phyloP scores from a whole-genome alignment of 2,113 vertebrate genomes.

The Suricata suricatta region DNA sequence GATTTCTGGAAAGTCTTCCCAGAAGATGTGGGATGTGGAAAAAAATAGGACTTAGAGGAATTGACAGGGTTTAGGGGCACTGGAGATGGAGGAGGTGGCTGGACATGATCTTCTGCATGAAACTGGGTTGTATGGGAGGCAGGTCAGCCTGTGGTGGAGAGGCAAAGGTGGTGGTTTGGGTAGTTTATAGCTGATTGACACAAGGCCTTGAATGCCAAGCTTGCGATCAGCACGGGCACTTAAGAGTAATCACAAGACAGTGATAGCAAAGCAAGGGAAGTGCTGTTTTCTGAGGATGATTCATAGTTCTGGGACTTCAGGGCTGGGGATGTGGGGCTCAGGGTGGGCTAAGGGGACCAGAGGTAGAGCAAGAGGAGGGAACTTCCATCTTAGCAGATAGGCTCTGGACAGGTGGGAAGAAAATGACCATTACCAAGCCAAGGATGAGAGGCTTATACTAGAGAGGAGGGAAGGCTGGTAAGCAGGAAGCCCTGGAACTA shows the following conservation, averaged over 20 bases:
- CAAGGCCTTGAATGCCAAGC: not conserved
- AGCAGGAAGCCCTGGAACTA: not conserved
- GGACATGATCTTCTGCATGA: not conserved
- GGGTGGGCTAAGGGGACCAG: not conserved
- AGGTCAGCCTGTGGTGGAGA: not conserved
- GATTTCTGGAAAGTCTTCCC: not conserved
- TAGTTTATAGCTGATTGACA: not conserved
- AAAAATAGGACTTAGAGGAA: not conserved
- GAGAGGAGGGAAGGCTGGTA: not conserved
- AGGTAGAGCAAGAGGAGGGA: not conserved
- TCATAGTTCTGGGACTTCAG: not conserved
- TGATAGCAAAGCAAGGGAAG: not conserved
- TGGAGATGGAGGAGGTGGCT: not conserved
- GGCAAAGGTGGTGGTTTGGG: not conserved
- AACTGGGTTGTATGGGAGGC: not conserved
- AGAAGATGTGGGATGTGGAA: not conserved
- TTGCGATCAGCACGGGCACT: not conserved
- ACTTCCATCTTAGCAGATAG: not conserved
- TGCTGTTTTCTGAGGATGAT: conserved; percentile 44
- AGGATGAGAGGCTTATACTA: not conserved
- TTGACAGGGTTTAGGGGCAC: not conserved
- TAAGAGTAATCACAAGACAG: not conserved
- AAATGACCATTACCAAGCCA: not conserved
- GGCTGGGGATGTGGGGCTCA: not conserved
- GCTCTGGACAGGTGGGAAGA: not conserved